A percentile compares a stretch with the other conserved stretches of the same genome.
Evolutionary conservation across 2,113 vertebrate species (phyloP).

Genomic region (Erythrocercus mccallii): DNA sequence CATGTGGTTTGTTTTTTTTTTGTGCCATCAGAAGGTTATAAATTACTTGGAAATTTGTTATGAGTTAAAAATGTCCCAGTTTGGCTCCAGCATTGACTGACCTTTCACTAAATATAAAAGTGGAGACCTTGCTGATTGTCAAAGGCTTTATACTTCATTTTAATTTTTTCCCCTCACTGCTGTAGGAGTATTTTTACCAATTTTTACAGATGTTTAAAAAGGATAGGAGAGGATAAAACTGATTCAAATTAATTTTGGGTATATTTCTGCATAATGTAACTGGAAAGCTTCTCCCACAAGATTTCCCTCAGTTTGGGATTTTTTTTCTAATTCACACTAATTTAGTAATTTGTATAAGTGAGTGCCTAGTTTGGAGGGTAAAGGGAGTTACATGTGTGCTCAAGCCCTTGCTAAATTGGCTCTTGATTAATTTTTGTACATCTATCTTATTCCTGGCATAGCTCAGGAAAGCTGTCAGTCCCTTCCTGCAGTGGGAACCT

Average conservation of each 20-base stretch:
- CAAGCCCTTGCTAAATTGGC: conserved; percentile 3
- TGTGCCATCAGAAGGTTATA: background rate
- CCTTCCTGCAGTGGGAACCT: background rate
- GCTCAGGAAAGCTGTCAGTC: background rate
- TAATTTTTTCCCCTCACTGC: background rate
- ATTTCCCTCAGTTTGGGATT: background rate
- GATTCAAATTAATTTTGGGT: background rate
- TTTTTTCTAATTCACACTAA: background rate
- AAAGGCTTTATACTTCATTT: background rate
- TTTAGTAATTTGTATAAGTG: background rate
- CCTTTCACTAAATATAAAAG: background rate
- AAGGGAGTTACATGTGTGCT: background rate
- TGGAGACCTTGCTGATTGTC: background rate
- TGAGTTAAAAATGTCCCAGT: background rate
- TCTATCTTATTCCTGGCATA: background rate
- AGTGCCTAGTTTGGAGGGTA: background rate
- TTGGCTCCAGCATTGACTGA: background rate
- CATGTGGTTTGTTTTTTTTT: background rate
- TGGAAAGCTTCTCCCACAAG: background rate
- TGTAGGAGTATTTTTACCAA: background rate
- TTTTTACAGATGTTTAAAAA: background rate
- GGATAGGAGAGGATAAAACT: background rate
- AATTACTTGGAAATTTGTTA: background rate
- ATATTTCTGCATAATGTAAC: background rate
- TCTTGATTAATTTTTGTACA: conserved; percentile 33